phyloP scores from a whole-genome alignment of 2,113 vertebrate genomes.

The Dermatemys mawii region DNA sequence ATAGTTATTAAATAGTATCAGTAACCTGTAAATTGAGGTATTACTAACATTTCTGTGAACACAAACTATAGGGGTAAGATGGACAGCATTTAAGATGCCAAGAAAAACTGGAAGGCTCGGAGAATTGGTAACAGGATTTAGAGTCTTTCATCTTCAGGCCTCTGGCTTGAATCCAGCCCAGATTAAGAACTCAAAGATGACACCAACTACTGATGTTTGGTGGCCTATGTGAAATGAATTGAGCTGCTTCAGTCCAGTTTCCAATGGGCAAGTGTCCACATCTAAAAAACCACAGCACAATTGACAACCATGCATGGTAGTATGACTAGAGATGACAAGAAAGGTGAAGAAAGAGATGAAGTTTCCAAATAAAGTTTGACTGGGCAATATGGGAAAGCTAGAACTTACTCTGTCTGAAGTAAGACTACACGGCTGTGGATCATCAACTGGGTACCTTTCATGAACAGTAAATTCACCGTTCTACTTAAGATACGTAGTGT shows the following conservation, averaged over 20 bases:
- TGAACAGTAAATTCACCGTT: neutral
- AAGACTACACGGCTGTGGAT: neutral
- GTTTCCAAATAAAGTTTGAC: neutral
- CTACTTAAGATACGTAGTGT: neutral
- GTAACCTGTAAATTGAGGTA: neutral
- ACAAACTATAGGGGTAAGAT: neutral
- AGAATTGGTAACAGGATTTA: neutral
- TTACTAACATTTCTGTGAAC: neutral
- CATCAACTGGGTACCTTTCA: neutral
- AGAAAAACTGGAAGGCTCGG: neutral
- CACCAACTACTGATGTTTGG: neutral
- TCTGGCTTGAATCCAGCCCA: neutral
- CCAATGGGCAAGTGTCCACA: slow-evolving; percentile 13
- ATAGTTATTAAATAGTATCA: neutral
- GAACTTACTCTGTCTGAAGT: neutral
- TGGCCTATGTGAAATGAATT: neutral
- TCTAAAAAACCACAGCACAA: neutral
- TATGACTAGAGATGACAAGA: neutral
- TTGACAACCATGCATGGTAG: neutral
- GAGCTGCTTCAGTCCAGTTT: neutral
- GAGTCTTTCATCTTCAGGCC: neutral
- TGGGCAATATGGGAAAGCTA: neutral
- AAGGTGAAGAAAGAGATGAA: neutral
- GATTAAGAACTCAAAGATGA: neutral
- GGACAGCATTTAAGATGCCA: neutral